Base-by-base conservation (phyloP, 2,888 invertebrate genomes). In the Pomacea canaliculata region DNA sequence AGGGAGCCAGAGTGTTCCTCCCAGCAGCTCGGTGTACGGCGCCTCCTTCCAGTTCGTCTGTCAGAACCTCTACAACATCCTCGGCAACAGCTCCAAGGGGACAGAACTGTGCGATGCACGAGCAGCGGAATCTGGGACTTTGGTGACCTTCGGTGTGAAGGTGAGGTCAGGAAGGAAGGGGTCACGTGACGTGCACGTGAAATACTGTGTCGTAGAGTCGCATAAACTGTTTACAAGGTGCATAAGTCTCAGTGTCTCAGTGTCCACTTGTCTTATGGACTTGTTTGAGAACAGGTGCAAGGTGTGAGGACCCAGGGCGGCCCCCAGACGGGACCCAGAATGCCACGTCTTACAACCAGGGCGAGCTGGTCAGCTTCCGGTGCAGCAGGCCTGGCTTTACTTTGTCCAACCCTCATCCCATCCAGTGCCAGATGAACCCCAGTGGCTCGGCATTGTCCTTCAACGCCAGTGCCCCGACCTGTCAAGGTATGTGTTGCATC, bases 91-190 rank as follows among this genome's bases (percentile, higher is more conserved):
- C 56, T 95, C 76, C 67, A 97, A 18, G 65, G 67, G 84, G 97
- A 98, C 87, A 96, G 96, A 89, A 95, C 96, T 18, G 98, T 99
- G 0, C 93, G 95, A 80, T 98, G 98, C 91, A 95, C 95, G 92
- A 94, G 95, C 0, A 97, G 97, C 87, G 96, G 97, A 4, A 95
- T 96, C 79, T 99, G 99, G 99, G 98, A 98, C 92, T 97, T 98
- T 90, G 98, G 98, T 51, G 97, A 97, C 89, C 92, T 99, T 71
- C 93, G 96, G 74, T 99, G 99, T 88, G 97, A 98, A 92, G 98
- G 91, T 90, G 77, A 66, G 76, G 12, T 63, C 51, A 37, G 5
- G 37, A 1, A 37, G 37, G 4, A 37, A 23, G 23, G 23, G 23
- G 23, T 37, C 37, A 37, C 37, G 37, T 37, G 37, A 37, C 37